Percentiles rank a stretch among this genome's conserved stretches.
These are phyloP conservation scores for Papilio glaucus DNA, from an alignment of 1,140 invertebrate genomes.

Conservation along the genomic window DNA sequence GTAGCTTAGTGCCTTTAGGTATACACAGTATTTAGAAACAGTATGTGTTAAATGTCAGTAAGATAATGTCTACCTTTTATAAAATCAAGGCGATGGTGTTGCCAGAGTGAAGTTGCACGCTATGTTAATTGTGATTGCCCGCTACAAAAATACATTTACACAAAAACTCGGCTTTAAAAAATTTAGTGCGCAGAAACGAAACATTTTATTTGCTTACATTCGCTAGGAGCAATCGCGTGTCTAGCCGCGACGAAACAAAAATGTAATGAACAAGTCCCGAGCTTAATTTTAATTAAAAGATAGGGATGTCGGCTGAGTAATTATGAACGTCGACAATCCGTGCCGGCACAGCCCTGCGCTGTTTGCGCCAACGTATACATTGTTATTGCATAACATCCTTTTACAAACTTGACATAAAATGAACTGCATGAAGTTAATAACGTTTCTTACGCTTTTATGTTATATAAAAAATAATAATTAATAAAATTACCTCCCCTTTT, in stretches of 20 bases:
- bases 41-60: neutral
- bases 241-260: slow-evolving; percentile 23
- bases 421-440: neutral
- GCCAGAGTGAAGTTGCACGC: slow-evolving; percentile 18
- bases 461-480: too few species aligned
- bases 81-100: slow-evolving; percentile 21
- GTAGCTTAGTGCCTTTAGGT: too few species aligned
- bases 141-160: slow-evolving; percentile 17
- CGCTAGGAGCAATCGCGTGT: slow-evolving; percentile 11
- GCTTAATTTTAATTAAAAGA: slow-evolving; percentile 27
- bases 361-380: neutral
- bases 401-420: neutral
- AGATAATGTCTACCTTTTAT: slow-evolving; percentile 4
- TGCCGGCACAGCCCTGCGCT: slow-evolving; percentile 7
- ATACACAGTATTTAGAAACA: too few species aligned
- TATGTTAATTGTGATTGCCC: slow-evolving; percentile 19
- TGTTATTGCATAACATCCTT: slow-evolving; percentile 2
- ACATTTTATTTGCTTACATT: slow-evolving; percentile 26
- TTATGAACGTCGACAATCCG: slow-evolving; percentile 18
- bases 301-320: slow-evolving; percentile 20
- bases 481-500: too few species aligned
- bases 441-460: too few species aligned
- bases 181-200: neutral
- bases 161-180: neutral
- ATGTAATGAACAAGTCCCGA: slow-evolving; percentile 21